Conservation (phyloP, 2,113 vertebrate genomes). For the Leuciscus idus region DNA sequence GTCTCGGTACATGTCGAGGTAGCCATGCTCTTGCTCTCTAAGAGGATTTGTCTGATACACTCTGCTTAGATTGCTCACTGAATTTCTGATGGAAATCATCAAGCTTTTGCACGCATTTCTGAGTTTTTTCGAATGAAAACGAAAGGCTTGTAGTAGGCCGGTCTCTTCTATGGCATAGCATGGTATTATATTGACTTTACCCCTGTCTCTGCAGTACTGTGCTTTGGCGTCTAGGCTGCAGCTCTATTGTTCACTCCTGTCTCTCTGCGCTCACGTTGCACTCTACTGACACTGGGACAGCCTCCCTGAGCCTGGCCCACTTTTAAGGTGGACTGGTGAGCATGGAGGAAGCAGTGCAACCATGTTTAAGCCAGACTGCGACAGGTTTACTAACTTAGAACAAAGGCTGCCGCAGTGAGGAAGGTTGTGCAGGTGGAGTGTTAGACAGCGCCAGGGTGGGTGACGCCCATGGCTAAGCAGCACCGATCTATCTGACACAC, state of each 20-base stretch:
- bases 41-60: slow-evolving; percentile 48
- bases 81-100: slow-evolving; percentile 35
- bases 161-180: neutral
- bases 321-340: slow-evolving; percentile 45
- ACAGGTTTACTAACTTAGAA: slow-evolving; percentile 44
- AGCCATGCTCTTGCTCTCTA: neutral
- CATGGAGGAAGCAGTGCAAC: slow-evolving; percentile 3
- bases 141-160: neutral
- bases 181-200: slow-evolving; percentile 40
- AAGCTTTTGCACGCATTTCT: slow-evolving; percentile 2
- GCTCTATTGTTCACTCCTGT: slow-evolving; percentile 53
- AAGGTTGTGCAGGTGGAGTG: slow-evolving; percentile 49
- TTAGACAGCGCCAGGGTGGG: slow-evolving; percentile 33
- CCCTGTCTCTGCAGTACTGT: slow-evolving; percentile 48
- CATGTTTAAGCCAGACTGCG: slow-evolving; percentile 50
- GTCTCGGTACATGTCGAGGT: slow-evolving; percentile 44
- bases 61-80: slow-evolving; percentile 41
- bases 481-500: slow-evolving; percentile 1
- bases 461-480: slow-evolving; percentile 51
- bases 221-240: slow-evolving; percentile 50
- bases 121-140: neutral
- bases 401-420: slow-evolving; percentile 52
- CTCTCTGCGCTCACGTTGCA: slow-evolving; percentile 46
- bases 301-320: slow-evolving; percentile 39
- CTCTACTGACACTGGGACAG: slow-evolving; percentile 42